These are phyloP conservation scores for Origma solitaria DNA, from an alignment of 2,113 vertebrate species.

Conservation along the genomic window DNA sequence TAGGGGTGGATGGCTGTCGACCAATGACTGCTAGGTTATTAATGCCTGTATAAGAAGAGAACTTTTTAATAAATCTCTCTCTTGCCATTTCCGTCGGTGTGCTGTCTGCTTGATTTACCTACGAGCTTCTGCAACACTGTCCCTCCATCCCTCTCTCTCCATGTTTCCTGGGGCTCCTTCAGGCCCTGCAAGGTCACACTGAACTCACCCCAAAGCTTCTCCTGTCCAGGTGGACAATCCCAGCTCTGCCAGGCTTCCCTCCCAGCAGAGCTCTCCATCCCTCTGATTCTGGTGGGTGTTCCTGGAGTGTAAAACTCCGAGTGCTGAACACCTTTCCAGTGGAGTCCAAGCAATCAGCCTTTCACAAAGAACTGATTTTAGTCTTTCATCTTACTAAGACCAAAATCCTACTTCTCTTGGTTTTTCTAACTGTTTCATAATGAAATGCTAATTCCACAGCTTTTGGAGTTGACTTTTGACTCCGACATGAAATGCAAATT, in stretches of 20 bases:
- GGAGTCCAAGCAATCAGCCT: background rate
- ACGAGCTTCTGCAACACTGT: no score
- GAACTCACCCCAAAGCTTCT: background rate
- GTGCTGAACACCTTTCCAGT: fast-evolving
- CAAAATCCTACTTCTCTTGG: background rate
- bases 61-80: no score
- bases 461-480: conserved; percentile 27
- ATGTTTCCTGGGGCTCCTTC: fast-evolving
- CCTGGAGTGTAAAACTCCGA: background rate
- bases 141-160: background rate
- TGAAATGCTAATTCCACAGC: background rate
- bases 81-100: no score
- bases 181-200: fast-evolving
- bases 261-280: background rate
- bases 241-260: background rate
- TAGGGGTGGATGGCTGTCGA: no score
- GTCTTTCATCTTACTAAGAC: background rate
- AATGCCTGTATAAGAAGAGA: no score
- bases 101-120: no score
- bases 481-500: background rate
- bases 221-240: background rate
- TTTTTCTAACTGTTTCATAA: background rate
- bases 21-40: no score
- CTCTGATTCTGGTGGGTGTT: background rate
- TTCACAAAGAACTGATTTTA: background rate